Base-by-base conservation (phyloP, 2,888 invertebrate species). In the Acheta domesticus region DNA sequence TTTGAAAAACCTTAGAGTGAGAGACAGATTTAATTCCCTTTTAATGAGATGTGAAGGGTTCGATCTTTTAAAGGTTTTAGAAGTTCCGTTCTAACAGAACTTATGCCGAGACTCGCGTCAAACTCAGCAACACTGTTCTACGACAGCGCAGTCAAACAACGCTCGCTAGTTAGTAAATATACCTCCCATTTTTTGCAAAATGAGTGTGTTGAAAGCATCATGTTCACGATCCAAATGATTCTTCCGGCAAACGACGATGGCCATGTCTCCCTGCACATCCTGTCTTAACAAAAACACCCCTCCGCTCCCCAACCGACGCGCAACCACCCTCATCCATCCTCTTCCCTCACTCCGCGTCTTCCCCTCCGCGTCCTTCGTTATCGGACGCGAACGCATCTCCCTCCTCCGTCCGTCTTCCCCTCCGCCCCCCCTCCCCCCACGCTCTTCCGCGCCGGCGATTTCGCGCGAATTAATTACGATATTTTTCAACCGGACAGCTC, bases 391-490 rank as follows among this genome's bases (percentile, higher is more conserved):
- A 62, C 62, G 62, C 62, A 19, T 1, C 14, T 62, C 62, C 14
- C 62, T 4, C 62, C 14, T 14, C n/a, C 62, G 62, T 12, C 62
- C n/a, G 8, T 62, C 62, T 62, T 8, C 62, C 62, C 62, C 62
- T 0, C 1, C 62, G 16, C 19, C 19, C 62, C 62, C 62, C 62
- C 19, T 19, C 62, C 62, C 5, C 14, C 5, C 16, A 62, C 3
- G n/a, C 62, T n/a, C 62, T n/a, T 62, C 16, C n/a, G n/a, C 62
- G 14, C n/a, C 16, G 14, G 12, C 62, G 62, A 62, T 62, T 62
- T n/a, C n/a, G 62, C 62, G 62, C n/a, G 62, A n/a, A 62, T 62
- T 62, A 62, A 62, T 62, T 62, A 62, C 62, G 62, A 62, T 62
- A 62, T 62, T 62, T 62, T 62, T 16, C 16, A 62, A 16, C 62